A percentile compares a stretch with the other conserved stretches of the same genome.
Evolutionary conservation across 2,888 invertebrate species (phyloP).

Genomic region (Leuctra nigra): DNA sequence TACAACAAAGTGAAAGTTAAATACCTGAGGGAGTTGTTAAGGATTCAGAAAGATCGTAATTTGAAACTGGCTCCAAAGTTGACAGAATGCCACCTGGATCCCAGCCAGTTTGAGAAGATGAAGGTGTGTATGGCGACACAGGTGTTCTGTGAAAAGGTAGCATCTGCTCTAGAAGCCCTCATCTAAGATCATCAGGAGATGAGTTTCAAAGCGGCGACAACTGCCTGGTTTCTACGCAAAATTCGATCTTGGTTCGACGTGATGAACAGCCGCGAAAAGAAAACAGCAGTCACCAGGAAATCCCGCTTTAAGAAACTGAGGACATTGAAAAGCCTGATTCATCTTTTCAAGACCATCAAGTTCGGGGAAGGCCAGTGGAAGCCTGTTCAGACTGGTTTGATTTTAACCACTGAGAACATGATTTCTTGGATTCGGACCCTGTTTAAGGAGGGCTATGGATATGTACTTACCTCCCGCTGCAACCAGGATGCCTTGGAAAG

Average conservation of each 20-base stretch:
- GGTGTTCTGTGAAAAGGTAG: constrained; percentile 4
- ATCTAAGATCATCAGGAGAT: not conserved
- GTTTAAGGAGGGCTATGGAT: not conserved
- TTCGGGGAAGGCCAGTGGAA: not conserved
- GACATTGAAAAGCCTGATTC: not conserved
- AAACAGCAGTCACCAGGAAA: not conserved
- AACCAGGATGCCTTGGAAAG: not conserved
- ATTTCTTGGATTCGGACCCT: not conserved
- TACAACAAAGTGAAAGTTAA: not conserved
- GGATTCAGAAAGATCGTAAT: constrained; percentile 7
- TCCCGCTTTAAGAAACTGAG: not conserved
- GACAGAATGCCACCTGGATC: not conserved
- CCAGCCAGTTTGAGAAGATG: constrained; percentile 10
- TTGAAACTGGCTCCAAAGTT: constrained; percentile 10
- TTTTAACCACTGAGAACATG: not conserved
- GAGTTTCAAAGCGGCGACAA: not conserved
- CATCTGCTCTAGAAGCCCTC: not conserved
- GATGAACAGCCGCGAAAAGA: not conserved
- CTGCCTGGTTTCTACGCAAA: not conserved
- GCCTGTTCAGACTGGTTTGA: not conserved
- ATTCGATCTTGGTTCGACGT: not conserved
- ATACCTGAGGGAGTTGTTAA: not conserved
- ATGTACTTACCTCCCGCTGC: not conserved
- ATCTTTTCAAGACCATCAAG: not conserved
- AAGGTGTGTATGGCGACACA: constrained; percentile 6